phyloP scores from a whole-genome alignment of 2,888 invertebrate genomes.

The Drosophila leonis region DNA sequence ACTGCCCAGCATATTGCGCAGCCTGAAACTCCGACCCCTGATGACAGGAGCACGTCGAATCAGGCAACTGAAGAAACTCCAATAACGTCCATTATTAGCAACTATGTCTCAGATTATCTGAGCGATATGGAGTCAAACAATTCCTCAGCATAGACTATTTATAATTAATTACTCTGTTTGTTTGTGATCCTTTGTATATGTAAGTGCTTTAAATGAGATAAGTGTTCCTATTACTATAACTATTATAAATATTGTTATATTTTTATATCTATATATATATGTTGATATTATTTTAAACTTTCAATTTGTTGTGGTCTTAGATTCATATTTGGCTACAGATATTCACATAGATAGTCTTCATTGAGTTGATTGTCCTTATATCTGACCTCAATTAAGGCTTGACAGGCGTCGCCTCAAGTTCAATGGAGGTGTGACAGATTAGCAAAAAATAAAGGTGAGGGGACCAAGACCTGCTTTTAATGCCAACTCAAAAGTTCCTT shows the following conservation, averaged over 20 bases:
- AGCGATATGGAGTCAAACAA: conserved; percentile 19
- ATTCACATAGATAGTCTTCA: neutral
- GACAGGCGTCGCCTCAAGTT: neutral
- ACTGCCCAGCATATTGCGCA: neutral
- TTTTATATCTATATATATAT: neutral
- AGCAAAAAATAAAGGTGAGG: too few species aligned
- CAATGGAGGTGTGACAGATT: too few species aligned
- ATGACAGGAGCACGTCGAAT: conserved; percentile 1
- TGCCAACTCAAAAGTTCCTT: neutral
- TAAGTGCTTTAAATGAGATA: neutral
- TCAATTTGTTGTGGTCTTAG: neutral
- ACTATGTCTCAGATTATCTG: conserved; percentile 42
- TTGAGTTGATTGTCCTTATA: too few species aligned
- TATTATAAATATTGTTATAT: neutral
- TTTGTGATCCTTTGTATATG: conserved; percentile 6
- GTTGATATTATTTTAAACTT: neutral
- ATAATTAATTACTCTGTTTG: neutral
- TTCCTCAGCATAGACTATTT: neutral
- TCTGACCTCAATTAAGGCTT: neutral
- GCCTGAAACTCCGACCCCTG: neutral
- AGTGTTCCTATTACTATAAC: conserved; percentile 3
- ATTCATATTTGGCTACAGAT: neutral
- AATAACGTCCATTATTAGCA: conserved; percentile 44
- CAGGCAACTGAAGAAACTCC: conserved; percentile 38
- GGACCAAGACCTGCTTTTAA: too few species aligned